These are phyloP conservation scores for Drosophila lutescens DNA, from an alignment of 2,888 invertebrate species.

Conservation along the genomic window DNA sequence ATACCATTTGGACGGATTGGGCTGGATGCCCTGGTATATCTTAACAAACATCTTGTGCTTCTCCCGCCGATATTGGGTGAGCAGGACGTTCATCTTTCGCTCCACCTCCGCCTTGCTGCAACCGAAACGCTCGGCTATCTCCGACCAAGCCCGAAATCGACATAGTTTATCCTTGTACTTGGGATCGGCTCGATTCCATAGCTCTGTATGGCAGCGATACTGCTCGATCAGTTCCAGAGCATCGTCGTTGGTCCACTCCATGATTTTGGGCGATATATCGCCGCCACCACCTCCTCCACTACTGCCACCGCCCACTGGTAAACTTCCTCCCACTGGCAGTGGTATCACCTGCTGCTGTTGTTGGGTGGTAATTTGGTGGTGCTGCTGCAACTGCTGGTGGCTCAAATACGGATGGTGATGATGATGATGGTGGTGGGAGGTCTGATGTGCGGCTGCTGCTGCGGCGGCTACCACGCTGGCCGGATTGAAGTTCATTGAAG, in stretches of 20 bases:
- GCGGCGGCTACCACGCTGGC: constrained; percentile 64
- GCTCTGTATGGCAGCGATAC: constrained; percentile 82
- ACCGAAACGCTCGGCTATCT: constrained; percentile 83
- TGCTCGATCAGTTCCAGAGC: constrained; percentile 83
- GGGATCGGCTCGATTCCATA: constrained; percentile 84
- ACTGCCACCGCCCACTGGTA: constrained; percentile 29
- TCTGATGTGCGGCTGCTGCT: constrained; percentile 55
- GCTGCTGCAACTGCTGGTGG: constrained; percentile 39
- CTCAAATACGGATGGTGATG: constrained; percentile 31
- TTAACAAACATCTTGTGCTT: constrained; percentile 83
- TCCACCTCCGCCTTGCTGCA: constrained; percentile 84
- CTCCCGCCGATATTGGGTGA: constrained; percentile 83
- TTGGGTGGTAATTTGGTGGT: constrained; percentile 27
- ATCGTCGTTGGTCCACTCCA: constrained; percentile 84
- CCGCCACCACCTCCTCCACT: constrained; percentile 17
- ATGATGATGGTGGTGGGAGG: constrained; percentile 28
- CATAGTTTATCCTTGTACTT: constrained; percentile 84
- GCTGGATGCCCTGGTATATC: constrained; percentile 83
- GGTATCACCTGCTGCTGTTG: constrained; percentile 54
- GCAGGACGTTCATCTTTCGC: constrained; percentile 83
- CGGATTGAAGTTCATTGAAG: constrained; percentile 76
- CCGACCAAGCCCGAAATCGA: constrained; percentile 83
- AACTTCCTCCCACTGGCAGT: constrained; percentile 45
- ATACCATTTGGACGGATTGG: constrained; percentile 84
- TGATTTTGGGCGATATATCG: constrained; percentile 69